Base-by-base conservation (phyloP, 1,140 invertebrate species). In the Trichogramma pretiosum region DNA sequence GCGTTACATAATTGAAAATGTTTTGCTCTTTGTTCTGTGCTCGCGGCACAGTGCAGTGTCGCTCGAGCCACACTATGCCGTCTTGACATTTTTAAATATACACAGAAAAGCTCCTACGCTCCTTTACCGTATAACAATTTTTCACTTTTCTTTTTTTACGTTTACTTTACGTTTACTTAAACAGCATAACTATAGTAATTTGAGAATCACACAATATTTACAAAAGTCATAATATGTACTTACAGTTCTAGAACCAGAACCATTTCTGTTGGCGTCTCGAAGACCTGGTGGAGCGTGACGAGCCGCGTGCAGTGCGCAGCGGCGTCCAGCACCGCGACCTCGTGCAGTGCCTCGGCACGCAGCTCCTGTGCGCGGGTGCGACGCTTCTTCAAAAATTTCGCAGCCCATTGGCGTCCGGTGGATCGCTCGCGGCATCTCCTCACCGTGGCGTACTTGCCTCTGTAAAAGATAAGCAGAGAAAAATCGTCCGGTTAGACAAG, bases 401-500 rank as follows among this genome's bases (percentile, higher is more conserved):
- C 94, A 1, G 94, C 94, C 76, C 88, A 97, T 65, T 89, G 82
- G 53, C 80, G 76, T 21, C 88, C 86, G 8, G 85, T 89, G 49
- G 81, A 78, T 63, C 84, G 80, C 67, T 95, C 86, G n/a, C 80
- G 77, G 57, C 91, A 90, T 68, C 87, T 81, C 54, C 87, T 82
- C 37, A 98, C 93, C 47, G 90, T 84, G 14, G 93, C 94, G 72
- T 95, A 98, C 76, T 97, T 95, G 28, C 94, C 94, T 66, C 93
- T 96, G 78, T 5, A 74, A 76, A 53, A 65, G 65, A 57, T 60
- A 58, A 60, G 26, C 30, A 37, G 40, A 66, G 52, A 55, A 9
- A 51, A 33, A 36, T 26, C 39, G 26, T 22, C n/a, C n/a, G n/a
- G n/a, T n/a, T n/a, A n/a, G n/a, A n/a, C n/a, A n/a, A n/a, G n/a